Conservation (phyloP, 2,797 vertebrate species). For the Champsocephalus gunnari region DNA sequence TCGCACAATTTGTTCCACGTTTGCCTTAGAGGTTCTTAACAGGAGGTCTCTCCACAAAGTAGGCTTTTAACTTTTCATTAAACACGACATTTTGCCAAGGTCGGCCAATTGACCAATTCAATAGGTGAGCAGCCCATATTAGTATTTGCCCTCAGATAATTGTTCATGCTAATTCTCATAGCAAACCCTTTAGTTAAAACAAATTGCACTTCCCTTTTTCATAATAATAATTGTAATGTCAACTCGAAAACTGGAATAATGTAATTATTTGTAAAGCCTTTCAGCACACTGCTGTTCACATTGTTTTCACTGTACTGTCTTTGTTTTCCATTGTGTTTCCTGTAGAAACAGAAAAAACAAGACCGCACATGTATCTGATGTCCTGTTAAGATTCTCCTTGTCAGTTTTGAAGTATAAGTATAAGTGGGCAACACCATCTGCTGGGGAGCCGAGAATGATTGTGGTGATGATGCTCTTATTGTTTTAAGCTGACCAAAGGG, state of each 20-base stretch:
- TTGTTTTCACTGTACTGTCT: neutral
- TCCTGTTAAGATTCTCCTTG: neutral
- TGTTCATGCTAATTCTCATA: neutral
- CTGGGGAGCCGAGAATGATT: constrained; percentile 24
- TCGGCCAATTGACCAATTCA: neutral
- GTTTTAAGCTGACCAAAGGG: constrained; percentile 55
- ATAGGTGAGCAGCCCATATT: neutral
- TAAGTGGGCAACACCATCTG: constrained; percentile 17
- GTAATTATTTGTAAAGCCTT: constrained; percentile 1
- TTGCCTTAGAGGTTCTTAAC: constrained; percentile 21
- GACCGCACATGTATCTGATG: neutral
- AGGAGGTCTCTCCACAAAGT: constrained; percentile 17
- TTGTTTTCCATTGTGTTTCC: constrained; percentile 13
- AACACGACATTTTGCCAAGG: constrained; percentile 18
- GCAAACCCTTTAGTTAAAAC: neutral
- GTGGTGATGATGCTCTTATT: constrained; percentile 42
- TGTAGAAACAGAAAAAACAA: neutral
- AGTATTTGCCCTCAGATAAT: constrained; percentile 8
- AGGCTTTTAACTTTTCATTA: constrained; percentile 25
- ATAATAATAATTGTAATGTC: neutral
- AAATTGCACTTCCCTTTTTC: neutral
- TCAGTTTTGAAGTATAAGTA: constrained; percentile 11
- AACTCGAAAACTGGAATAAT: neutral
- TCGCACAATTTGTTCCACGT: constrained; percentile 13
- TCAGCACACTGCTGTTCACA: neutral